Conservation (phyloP, 1,140 invertebrate genomes). For the Pissodes strobi region DNA sequence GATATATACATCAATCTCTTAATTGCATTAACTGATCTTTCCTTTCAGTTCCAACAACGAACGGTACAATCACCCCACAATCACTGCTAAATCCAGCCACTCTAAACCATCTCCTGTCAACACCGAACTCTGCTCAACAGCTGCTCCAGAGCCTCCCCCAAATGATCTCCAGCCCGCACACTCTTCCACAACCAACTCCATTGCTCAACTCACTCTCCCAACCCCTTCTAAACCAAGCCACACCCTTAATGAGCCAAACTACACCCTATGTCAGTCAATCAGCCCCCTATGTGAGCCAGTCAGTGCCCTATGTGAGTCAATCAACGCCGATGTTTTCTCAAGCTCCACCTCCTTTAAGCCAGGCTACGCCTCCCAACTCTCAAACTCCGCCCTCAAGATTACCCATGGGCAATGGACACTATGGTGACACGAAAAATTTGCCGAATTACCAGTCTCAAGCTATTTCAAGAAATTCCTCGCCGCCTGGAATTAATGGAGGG, state of each 20-base stretch:
- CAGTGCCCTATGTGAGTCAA: conserved; percentile 43
- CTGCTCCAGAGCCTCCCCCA: conserved; percentile 69
- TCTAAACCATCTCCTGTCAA: conserved; percentile 71
- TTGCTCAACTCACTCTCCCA: conserved; percentile 55
- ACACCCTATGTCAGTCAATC: conserved; percentile 38
- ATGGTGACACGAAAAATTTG: conserved; percentile 43
- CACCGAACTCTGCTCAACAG: conserved; percentile 65
- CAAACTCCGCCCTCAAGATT: conserved; percentile 14
- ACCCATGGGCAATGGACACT: conserved; percentile 47
- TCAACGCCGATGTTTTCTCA: conserved; percentile 37
- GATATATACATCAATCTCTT: too few relatives aligned
- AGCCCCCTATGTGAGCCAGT: conserved; percentile 56
- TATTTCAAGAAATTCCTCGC: conserved; percentile 50
- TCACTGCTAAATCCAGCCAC: conserved; percentile 64
- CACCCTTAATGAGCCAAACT: conserved; percentile 57
- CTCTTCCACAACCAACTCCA: conserved; percentile 46
- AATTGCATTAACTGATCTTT: not conserved
- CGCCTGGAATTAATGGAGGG: conserved; percentile 52
- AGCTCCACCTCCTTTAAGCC: conserved; percentile 6
- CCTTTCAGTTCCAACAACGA: conserved; percentile 58
- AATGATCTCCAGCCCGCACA: conserved; percentile 56
- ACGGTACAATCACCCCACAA: conserved; percentile 51
- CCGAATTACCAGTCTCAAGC: conserved; percentile 28
- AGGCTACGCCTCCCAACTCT: conserved; percentile 15
- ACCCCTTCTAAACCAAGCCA: conserved; percentile 58